Conservation (phyloP, 2,113 vertebrate species). For the Trachemys scripta region DNA sequence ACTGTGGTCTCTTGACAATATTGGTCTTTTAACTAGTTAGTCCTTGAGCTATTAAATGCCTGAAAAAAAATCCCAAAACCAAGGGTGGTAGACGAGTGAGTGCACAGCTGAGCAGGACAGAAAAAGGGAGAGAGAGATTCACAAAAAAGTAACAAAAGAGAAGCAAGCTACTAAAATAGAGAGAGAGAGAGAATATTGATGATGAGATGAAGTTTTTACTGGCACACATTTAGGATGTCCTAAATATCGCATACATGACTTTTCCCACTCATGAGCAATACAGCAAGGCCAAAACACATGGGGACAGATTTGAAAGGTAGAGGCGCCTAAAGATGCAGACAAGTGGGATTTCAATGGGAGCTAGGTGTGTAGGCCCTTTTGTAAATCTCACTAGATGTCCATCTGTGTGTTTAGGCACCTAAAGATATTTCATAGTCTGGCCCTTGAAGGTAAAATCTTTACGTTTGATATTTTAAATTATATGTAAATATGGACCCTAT, state of each 20-base stretch:
- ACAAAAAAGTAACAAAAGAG: neutral
- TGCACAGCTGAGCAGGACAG: neutral
- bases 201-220: neutral
- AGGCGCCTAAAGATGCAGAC: neutral
- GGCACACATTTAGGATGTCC: neutral
- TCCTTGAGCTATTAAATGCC: neutral
- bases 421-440: neutral
- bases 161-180: neutral
- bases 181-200: neutral
- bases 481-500: neutral
- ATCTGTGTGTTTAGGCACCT: neutral
- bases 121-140: neutral
- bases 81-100: neutral
- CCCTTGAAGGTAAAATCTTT: neutral
- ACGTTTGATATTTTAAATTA: slow-evolving; percentile 17
- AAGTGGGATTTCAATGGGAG: neutral
- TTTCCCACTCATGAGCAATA: neutral
- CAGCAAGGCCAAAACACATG: neutral
- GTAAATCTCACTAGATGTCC: neutral
- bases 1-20: neutral
- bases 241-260: neutral
- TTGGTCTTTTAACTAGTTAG: neutral
- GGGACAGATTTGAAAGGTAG: neutral
- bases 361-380: neutral
- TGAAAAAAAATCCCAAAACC: neutral